A percentile compares a stretch with the other conserved stretches of the same genome.
These are phyloP conservation scores for Cyclophora albipunctata DNA, from an alignment of 2,888 invertebrate species.

Conservation along the genomic window DNA sequence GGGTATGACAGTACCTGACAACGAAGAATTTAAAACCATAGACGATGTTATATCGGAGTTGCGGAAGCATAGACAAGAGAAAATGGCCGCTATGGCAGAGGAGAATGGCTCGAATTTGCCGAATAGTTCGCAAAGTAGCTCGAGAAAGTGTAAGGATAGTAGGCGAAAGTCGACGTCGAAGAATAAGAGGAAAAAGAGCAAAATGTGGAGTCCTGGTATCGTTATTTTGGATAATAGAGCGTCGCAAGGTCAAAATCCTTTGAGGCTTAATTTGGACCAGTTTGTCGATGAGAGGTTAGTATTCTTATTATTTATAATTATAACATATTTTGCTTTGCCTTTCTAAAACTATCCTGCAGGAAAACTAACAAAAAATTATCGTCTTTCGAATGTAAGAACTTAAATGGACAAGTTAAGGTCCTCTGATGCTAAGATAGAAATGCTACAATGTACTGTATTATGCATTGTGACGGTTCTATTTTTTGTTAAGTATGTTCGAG, in stretches of 20 bases:
- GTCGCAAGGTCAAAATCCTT: slow-evolving; percentile 41
- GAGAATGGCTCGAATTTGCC: slow-evolving; percentile 29
- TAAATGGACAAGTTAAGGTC: too few relatives aligned
- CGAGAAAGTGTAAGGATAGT: slow-evolving; percentile 35
- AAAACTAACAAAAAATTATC: too few relatives aligned
- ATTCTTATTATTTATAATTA: not conserved
- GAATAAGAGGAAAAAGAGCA: slow-evolving; percentile 51
- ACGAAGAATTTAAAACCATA: slow-evolving; percentile 46
- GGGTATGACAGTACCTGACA: slow-evolving; percentile 31
- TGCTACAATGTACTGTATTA: too few relatives aligned
- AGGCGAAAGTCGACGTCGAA: slow-evolving; percentile 40
- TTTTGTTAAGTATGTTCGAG: too few relatives aligned
- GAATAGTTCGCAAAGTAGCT: slow-evolving; percentile 36
- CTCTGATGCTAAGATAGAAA: too few relatives aligned
- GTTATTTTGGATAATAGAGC: slow-evolving; percentile 60
- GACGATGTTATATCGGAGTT: slow-evolving; percentile 56
- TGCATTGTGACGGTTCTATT: too few relatives aligned
- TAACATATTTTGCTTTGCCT: not conserved
- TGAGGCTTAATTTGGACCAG: slow-evolving; percentile 65
- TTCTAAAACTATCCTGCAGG: too few relatives aligned
- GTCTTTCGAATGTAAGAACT: too few relatives aligned
- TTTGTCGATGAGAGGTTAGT: slow-evolving; percentile 65
- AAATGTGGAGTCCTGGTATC: slow-evolving; percentile 61
- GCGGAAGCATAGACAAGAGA: slow-evolving; percentile 46
- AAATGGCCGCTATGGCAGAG: slow-evolving; percentile 31